Evolutionary conservation across 2,113 vertebrate genomes (phyloP), one percentile per base, ranked within the genome.

Genomic region (Corydoras maculifer): DNA sequence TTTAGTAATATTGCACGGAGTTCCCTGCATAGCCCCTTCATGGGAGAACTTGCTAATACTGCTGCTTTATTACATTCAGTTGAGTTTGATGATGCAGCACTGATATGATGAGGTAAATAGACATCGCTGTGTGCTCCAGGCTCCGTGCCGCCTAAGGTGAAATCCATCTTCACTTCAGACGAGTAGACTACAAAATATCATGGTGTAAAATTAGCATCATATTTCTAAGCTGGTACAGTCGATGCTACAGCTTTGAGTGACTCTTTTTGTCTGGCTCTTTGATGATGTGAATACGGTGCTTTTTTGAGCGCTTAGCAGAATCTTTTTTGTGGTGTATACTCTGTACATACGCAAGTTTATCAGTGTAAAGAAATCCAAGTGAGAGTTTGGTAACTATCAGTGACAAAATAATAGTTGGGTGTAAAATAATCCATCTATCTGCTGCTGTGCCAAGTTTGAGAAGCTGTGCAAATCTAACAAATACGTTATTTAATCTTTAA

Each of bases 81-180:
- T 35, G 11, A 61, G n/a, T 15, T 60, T 73, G 32, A 31, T 73
- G 58, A 73, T 61, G 63, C 57, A 13, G 63, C 29, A 35, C 43
- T 65, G 71, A 73, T 60, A 57, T 59, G 48, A 61, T 7, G n/a
- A 25, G 48, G 49, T 30, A 72, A 60, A 53, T 11, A 73, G 13
- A 25, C 43, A n/a, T 62, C 62, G 62, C 3, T 14, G 70, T 72
- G 43, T 29, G 62, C 63, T 72, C 32, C 14, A 29, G 18, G 18
- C 5, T 5, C 5, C 1, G 7, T 54, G 29, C 18, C 58, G 14
- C 54, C 18, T 58, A 9, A 10, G 50, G 55, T 15, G 14, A 49
- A 50, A 51, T 51, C 10, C 55, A 64, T 68, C 72, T 67, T 58
- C 11, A 30, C 11, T 62, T 50, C 63, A 30, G 62, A 43, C 4